Base-by-base conservation (phyloP, 1,140 invertebrate species). In the Nasonia vitripennis region DNA sequence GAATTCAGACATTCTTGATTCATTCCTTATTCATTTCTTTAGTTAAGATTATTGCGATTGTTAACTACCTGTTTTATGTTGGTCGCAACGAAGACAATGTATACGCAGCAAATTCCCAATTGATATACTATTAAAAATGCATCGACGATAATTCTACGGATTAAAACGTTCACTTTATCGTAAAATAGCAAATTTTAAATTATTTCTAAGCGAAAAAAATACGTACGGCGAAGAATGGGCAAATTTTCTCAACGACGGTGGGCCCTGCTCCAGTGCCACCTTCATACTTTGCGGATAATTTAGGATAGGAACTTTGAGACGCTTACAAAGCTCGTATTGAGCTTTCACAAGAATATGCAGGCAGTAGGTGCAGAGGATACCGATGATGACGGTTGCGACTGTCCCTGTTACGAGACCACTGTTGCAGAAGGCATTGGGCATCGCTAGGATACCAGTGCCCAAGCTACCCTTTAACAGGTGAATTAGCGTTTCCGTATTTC, bases 21-120 rank as follows among this genome's bases (percentile, higher is more conserved):
- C 0, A 71, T 71, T 27, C 1, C n/a, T 23, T 12, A 14, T 23
- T 71, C 23, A 4, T 11, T n/a, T 6, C 27, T 31, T 11, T 71
- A 62, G 20, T 62, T n/a, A 7, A 20, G 4, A 62, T 62, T 20
- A 6, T 5, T 62, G 4, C 2, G 55, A n/a, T 62, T 20, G n/a
- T 74, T 37, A 23, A 80, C 37, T 90, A 96, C 96, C 88, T 94
- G 92, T 91, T 96, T 94, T 41, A 97, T 93, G 91, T 96, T 98
- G 34, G 95, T 95, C 5, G 97, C 95, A 82, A 98, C 95, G 91
- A 98, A 98, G 1, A 98, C 96, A 74, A 97, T 95, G 92, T 98
- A 98, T 12, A 98, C 97, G 92, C 97, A 97, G 90, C 97, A 98
- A 88, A 97, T 97, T 83, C 97, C 97, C 89, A 98, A 92, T 93